phyloP scores from a whole-genome alignment of 2,797 vertebrate species.

The Anguilla anguilla region DNA sequence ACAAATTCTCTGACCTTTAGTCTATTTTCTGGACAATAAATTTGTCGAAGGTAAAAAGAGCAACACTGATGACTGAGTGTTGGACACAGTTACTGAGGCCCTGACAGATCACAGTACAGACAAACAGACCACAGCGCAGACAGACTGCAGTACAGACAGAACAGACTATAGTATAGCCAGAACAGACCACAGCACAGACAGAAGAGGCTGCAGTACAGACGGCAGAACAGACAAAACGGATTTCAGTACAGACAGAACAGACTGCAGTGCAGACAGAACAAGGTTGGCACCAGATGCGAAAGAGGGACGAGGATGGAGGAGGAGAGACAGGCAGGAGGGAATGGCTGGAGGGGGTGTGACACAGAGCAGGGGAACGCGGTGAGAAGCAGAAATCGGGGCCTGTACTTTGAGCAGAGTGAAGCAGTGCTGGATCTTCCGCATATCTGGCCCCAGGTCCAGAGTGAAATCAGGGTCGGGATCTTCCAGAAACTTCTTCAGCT shows the following conservation, averaged over 20 bases:
- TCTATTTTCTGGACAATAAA: neutral
- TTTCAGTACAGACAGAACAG: too few relatives aligned
- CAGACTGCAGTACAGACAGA: neutral
- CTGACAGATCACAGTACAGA: neutral
- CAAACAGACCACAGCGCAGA: neutral
- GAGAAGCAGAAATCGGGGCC: neutral
- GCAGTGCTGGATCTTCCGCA: slow-evolving; percentile 88
- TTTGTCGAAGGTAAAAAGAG: neutral
- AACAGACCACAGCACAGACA: too few relatives aligned
- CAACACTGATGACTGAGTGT: neutral
- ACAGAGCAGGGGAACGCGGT: neutral
- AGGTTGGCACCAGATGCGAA: too few relatives aligned
- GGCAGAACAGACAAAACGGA: too few relatives aligned
- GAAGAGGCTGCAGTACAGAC: too few relatives aligned
- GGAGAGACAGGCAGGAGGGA: neutral
- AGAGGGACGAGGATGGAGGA: too few relatives aligned
- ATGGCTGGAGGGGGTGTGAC: neutral
- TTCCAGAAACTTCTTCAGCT: slow-evolving; percentile 76
- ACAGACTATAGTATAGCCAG: neutral
- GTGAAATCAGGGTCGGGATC: slow-evolving; percentile 80
- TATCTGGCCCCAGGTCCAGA: slow-evolving; percentile 85
- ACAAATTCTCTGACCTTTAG: neutral
- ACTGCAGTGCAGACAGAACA: too few relatives aligned
- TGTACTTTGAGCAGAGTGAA: slow-evolving; percentile 87
- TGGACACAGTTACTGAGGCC: neutral